These are phyloP conservation scores for Drosophila parabipectinata DNA, from an alignment of 1,140 invertebrate species.

Conservation along the genomic window DNA sequence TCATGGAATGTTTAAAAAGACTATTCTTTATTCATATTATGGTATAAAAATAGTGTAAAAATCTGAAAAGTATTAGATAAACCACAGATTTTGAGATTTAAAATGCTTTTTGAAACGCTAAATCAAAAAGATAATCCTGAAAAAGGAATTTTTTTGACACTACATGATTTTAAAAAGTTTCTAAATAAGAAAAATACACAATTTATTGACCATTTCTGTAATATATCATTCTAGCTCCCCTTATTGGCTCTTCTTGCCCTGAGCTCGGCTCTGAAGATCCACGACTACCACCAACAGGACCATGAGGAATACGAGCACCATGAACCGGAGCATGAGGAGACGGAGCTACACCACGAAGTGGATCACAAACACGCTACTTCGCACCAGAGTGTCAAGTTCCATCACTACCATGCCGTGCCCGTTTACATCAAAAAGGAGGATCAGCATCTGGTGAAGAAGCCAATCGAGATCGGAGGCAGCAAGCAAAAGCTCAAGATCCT, in stretches of 20 bases:
- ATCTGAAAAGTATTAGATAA: too few relatives aligned
- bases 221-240: constrained; percentile 48
- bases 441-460: constrained; percentile 86
- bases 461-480: constrained; percentile 86
- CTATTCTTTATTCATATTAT: too few relatives aligned
- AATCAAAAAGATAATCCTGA: too few relatives aligned
- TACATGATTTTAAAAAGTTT: too few relatives aligned
- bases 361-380: constrained; percentile 87
- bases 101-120: too few relatives aligned
- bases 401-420: constrained; percentile 87
- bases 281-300: constrained; percentile 60
- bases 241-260: constrained; percentile 58
- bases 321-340: constrained; percentile 85
- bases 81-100: too few relatives aligned
- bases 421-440: constrained; percentile 88
- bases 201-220: background rate
- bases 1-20: too few relatives aligned
- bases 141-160: too few relatives aligned
- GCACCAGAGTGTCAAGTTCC: constrained; percentile 88
- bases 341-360: constrained; percentile 86
- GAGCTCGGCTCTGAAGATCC: constrained; percentile 63
- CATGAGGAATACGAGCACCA: constrained; percentile 55
- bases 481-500: constrained; percentile 86
- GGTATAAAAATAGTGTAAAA: too few relatives aligned
- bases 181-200: background rate